Evolutionary conservation across 2,888 invertebrate species (phyloP).

Genomic region (Torymus aiolomorphi): DNA sequence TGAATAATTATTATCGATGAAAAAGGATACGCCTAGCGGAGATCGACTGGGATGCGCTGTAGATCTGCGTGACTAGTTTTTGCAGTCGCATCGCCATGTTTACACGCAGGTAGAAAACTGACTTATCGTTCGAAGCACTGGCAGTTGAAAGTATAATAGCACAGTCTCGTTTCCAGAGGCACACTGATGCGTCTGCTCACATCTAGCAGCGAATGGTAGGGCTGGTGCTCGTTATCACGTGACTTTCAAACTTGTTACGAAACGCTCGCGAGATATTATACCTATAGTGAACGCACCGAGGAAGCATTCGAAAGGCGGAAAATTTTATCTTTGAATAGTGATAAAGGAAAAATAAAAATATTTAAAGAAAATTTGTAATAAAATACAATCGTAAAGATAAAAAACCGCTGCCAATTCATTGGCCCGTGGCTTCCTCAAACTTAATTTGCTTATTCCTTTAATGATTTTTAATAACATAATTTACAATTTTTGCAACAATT

Average conservation of each 20-base stretch:
- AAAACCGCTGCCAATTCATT: no score
- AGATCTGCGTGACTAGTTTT: conserved; percentile 58
- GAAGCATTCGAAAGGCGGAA: conserved; percentile 16
- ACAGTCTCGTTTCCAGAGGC: conserved; percentile 18
- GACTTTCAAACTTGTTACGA: background rate
- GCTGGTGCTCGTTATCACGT: conserved; percentile 24
- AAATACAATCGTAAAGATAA: no score
- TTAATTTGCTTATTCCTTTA: no score
- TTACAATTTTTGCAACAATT: no score
- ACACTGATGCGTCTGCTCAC: conserved; percentile 10
- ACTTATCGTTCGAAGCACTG: conserved; percentile 42
- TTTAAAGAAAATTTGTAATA: no score
- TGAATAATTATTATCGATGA: background rate
- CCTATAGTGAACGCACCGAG: no score
- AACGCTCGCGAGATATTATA: background rate
- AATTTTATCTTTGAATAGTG: conserved; percentile 2
- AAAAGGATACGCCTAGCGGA: conserved; percentile 69
- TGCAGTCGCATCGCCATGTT: conserved; percentile 64
- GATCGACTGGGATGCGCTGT: conserved; percentile 52
- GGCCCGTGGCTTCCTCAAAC: no score
- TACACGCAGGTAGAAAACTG: conserved; percentile 55
- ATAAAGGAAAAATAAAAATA: background rate
- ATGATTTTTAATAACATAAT: no score
- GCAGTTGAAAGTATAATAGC: background rate
- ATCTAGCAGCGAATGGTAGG: background rate